phyloP scores from a whole-genome alignment of 2,888 invertebrate species.

The Xestia sexstrigata region DNA sequence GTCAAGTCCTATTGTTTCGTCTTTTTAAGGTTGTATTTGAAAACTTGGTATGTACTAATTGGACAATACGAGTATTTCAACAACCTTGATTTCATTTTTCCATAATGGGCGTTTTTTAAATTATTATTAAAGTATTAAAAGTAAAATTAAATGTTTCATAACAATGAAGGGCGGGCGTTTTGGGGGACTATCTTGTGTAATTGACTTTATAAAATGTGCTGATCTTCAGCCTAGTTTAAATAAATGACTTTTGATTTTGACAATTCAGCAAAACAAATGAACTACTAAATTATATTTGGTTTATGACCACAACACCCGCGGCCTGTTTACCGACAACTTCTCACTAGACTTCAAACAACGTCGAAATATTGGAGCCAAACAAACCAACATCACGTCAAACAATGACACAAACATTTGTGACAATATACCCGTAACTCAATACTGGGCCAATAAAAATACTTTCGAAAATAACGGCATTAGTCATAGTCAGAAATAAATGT shows the following conservation, averaged over 20 bases:
- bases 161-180: not conserved
- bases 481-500: slow-evolving; percentile 84
- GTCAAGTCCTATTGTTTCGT: not conserved
- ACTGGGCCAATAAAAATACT: slow-evolving; percentile 83
- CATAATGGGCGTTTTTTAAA: not conserved
- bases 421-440: slow-evolving; percentile 79
- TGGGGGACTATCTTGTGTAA: too few relatives aligned
- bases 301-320: slow-evolving; percentile 2
- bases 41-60: not conserved
- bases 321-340: slow-evolving; percentile 17
- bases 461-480: slow-evolving; percentile 83
- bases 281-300: slow-evolving; percentile 9
- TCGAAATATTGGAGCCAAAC: slow-evolving; percentile 49
- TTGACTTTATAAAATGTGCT: too few relatives aligned
- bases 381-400: slow-evolving; percentile 65
- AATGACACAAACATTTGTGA: slow-evolving; percentile 76
- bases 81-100: not conserved
- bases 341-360: slow-evolving; percentile 28
- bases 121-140: not conserved
- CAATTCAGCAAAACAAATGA: not conserved
- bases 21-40: not conserved
- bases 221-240: too few relatives aligned
- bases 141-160: not conserved
- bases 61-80: not conserved
- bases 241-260: not conserved